Base-by-base conservation (phyloP, 2,888 invertebrate genomes). In the Dyspetes luteomarginatus region DNA sequence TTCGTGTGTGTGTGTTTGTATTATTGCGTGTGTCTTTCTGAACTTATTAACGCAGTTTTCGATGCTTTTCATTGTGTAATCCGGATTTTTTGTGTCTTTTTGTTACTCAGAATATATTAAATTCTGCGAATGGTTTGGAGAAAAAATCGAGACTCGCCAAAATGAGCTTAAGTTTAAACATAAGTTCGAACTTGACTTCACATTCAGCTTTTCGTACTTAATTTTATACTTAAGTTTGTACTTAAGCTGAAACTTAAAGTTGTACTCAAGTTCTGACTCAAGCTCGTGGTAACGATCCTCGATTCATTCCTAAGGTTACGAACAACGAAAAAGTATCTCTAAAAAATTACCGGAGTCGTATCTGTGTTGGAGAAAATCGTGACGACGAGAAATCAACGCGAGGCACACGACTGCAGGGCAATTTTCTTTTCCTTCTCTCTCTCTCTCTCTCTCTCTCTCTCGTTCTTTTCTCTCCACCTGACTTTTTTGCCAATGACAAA, bases 361-460 rank as follows among this genome's bases (percentile, higher is more conserved):
- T 22, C 28, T 30, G 36, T 12, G 5, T 30, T 55, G 36, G 64
- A 73, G 64, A 64, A 43, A 73, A 58, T 28, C n/a, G n/a, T n/a
- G n/a, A 71, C 75, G 67, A 78, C 68, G 56, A 80, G 73, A 84
- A 68, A 60, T 82, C 78, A 56, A 64, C 80, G 78, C 67, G 85
- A 83, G 81, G 81, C 81, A 74, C 73, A 72, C 81, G 62, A 64
- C 80, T 55, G 71, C 65, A 67, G 45, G 72, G 64, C 71, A 75
- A 60, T 71, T 58, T 58, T 17, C 36, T 36, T 45, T 17, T 36
- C 48, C n/a, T 68, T 50, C 19, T 60, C 28, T 19, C 2, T 24
- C 12, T 67, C 22, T 62, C 52, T 7, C n/a, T 28, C 30, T 19
- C 43, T 60, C 52, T 41, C 7, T 56, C 22, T 67, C 52, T 28